These are phyloP conservation scores for Ichneumoninae sp. DNA, from an alignment of 2,888 invertebrate genomes.

Conservation along the genomic window DNA sequence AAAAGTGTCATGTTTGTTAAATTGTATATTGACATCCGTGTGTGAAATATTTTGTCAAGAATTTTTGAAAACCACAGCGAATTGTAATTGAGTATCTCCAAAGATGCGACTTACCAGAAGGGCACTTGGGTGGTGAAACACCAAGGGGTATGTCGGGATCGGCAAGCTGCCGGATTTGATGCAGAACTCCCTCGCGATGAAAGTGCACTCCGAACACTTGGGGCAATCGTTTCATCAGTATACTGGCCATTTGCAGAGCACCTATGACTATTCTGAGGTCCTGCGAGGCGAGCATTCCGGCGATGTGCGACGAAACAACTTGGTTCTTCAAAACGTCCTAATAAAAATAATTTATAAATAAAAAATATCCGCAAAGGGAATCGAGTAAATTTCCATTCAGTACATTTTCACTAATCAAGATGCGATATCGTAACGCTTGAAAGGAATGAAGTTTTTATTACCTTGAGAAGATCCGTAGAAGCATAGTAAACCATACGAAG, in stretches of 20 bases:
- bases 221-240: slow-evolving; percentile 97
- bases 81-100: background rate
- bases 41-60: background rate
- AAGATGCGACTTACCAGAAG: slow-evolving; percentile 78
- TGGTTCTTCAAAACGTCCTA: slow-evolving; percentile 88
- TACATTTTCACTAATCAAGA: background rate
- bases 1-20: background rate
- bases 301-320: slow-evolving; percentile 97
- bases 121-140: slow-evolving; percentile 84
- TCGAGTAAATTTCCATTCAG: background rate
- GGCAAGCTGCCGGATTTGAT: slow-evolving; percentile 92
- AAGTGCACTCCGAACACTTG: slow-evolving; percentile 98
- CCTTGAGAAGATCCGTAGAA: slow-evolving; percentile 93
- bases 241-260: slow-evolving; percentile 98
- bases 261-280: slow-evolving; percentile 98
- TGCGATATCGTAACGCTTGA: background rate
- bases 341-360: background rate
- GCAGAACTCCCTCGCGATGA: slow-evolving; percentile 98
- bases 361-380: slow-evolving; percentile 20
- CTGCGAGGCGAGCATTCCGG: slow-evolving; percentile 98
- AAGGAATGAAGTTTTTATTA: slow-evolving; percentile 63
- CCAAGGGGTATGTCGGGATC: slow-evolving; percentile 88
- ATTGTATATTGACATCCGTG: background rate
- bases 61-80: background rate
- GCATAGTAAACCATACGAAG: slow-evolving; percentile 98